phyloP scores from a whole-genome alignment of 1,140 invertebrate species.

The Battus philenor region DNA sequence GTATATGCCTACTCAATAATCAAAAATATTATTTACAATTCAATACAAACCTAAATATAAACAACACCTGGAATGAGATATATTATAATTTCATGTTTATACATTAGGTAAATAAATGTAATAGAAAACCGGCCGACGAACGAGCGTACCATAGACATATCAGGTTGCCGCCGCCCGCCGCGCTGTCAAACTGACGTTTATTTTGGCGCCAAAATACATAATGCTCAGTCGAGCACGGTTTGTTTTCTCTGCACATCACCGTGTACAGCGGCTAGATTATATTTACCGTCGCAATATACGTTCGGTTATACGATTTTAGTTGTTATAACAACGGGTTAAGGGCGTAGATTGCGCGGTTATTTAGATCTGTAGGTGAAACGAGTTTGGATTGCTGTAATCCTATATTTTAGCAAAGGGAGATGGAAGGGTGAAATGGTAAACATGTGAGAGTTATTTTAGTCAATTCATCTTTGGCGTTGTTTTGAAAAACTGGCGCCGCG shows the following conservation, averaged over 20 bases:
- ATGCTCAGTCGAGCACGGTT: slow-evolving; percentile 61
- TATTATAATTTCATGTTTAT: not conserved
- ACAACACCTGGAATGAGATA: too few relatives aligned
- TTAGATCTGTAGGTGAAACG: slow-evolving; percentile 21
- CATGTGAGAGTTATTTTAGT: slow-evolving; percentile 67
- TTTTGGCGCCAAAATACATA: slow-evolving; percentile 75
- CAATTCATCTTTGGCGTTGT: slow-evolving; percentile 62
- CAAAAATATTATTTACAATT: too few relatives aligned
- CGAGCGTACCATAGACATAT: slow-evolving; percentile 66
- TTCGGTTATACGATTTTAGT: slow-evolving; percentile 32
- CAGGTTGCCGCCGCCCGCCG: slow-evolving; percentile 67
- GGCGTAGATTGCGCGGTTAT: slow-evolving; percentile 13
- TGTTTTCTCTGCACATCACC: slow-evolving; percentile 72
- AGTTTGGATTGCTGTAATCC: slow-evolving; percentile 58
- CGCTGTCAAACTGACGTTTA: slow-evolving; percentile 69
- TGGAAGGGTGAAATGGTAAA: slow-evolving; percentile 73
- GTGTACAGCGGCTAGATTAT: slow-evolving; percentile 48
- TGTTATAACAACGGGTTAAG: slow-evolving; percentile 30
- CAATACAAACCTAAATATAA: too few relatives aligned
- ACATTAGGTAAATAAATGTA: slow-evolving; percentile 45
- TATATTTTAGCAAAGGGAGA: slow-evolving; percentile 68
- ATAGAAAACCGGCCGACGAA: slow-evolving; percentile 65
- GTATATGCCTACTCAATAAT: too few relatives aligned
- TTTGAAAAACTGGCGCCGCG: slow-evolving; percentile 68
- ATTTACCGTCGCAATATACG: slow-evolving; percentile 33